These are phyloP conservation scores for Neotragus moschatus DNA, from an alignment of 2,113 vertebrate genomes.

Conservation along the genomic window DNA sequence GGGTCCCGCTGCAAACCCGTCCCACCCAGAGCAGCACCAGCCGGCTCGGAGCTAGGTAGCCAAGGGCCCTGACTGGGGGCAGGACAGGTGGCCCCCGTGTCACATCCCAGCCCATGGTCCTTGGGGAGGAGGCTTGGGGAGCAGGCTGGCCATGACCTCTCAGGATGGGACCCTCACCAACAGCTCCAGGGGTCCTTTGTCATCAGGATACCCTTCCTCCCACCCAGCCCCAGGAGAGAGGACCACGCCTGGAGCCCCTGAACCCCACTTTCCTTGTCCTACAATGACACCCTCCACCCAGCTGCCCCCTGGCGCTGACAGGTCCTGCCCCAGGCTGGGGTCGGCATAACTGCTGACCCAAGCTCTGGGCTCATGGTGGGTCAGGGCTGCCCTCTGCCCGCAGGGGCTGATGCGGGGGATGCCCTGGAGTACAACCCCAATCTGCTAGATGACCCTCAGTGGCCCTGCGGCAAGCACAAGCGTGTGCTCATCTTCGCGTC, in stretches of 20 bases:
- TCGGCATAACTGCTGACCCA: not conserved
- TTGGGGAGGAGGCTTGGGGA: not conserved
- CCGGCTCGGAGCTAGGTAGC: constrained; percentile 89
- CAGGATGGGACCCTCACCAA: not conserved
- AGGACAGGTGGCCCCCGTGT: not conserved
- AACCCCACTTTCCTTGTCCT: not conserved
- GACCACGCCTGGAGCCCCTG: fast-evolving
- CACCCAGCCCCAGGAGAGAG: not conserved
- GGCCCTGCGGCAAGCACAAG: constrained; percentile 99
- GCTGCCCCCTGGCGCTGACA: not conserved
- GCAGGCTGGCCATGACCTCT: not conserved
- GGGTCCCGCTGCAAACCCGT: constrained; percentile 84
- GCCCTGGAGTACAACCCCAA: constrained; percentile 91
- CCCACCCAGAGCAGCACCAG: constrained; percentile 80
- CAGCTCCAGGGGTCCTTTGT: not conserved
- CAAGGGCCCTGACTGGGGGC: fast-evolving
- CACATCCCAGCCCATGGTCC: not conserved
- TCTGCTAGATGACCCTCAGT: constrained; percentile 95
- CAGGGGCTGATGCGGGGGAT: constrained; percentile 87
- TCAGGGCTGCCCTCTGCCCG: not conserved
- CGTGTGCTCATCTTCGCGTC: constrained; percentile 97
- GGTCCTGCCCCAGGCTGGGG: not conserved
- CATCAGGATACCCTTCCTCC: not conserved
- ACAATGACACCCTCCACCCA: not conserved
- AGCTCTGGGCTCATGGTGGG: not conserved